Percentiles rank a stretch among this genome's conserved stretches.
phyloP scores from a whole-genome alignment of 2,113 vertebrate species.

The Poeciliopsis turrubarensis region DNA sequence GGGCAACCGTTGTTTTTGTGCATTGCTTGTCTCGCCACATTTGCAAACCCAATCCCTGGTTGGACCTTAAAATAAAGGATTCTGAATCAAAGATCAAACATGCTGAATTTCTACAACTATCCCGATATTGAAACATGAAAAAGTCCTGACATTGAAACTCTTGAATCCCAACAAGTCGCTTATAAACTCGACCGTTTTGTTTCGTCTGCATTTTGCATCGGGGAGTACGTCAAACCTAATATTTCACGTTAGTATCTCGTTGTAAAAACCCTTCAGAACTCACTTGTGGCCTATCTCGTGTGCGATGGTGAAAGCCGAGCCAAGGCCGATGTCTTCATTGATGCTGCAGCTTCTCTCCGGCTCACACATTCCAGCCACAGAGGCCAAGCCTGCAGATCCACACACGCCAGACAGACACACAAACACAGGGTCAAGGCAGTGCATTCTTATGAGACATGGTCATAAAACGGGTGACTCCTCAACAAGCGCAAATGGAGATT shows the following conservation, averaged over 20 bases:
- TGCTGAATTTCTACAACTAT: too few relatives aligned
- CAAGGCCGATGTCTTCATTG: slow-evolving; percentile 99
- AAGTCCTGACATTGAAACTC: too few relatives aligned
- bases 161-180: too few relatives aligned
- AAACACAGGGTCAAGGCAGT: slow-evolving; percentile 82
- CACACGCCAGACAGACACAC: slow-evolving; percentile 49
- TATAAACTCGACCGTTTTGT: not conserved
- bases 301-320: slow-evolving; percentile 98
- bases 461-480: slow-evolving; percentile 86
- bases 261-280: slow-evolving; percentile 74
- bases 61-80: too few relatives aligned
- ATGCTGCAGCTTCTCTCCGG: slow-evolving; percentile 99
- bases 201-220: slow-evolving; percentile 16
- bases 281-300: slow-evolving; percentile 99
- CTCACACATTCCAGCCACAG: slow-evolving; percentile 99
- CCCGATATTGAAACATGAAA: too few relatives aligned
- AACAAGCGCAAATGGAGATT: slow-evolving; percentile 76
- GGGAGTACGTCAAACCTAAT: slow-evolving; percentile 8
- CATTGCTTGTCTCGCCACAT: too few relatives aligned
- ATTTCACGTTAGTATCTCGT: slow-evolving; percentile 17
- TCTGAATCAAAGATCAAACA: too few relatives aligned
- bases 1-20: too few relatives aligned
- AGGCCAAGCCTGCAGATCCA: slow-evolving; percentile 90
- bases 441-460: slow-evolving; percentile 81
- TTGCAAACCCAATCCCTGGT: too few relatives aligned